A percentile compares a stretch with the other conserved stretches of the same genome.
Conservation (phyloP, 2,113 vertebrate species). For the Ceuthmochares aereus region DNA sequence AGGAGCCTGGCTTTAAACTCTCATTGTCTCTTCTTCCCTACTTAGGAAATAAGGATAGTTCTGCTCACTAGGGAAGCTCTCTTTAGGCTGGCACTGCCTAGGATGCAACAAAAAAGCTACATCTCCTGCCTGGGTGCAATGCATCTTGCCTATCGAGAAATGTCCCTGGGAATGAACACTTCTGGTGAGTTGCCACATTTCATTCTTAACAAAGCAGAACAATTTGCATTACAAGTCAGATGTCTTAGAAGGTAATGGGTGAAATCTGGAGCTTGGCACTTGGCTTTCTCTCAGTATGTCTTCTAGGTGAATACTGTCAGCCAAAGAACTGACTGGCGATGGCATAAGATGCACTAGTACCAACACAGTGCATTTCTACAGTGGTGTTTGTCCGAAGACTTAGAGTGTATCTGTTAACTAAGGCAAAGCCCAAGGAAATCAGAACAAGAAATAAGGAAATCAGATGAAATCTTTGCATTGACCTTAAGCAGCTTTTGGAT, state of each 20-base stretch:
- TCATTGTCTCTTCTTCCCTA: neutral
- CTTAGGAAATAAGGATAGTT: neutral
- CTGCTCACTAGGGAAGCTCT: neutral
- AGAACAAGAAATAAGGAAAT: conserved; percentile 10
- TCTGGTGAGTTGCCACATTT: neutral
- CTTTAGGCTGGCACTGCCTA: neutral
- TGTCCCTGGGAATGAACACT: neutral
- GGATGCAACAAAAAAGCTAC: neutral
- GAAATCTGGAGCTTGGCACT: conserved; percentile 16
- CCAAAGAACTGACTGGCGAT: neutral
- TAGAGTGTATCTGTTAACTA: neutral
- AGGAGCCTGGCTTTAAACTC: neutral
- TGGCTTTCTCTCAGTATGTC: conserved; percentile 11
- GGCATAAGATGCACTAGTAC: neutral
- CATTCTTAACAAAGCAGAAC: conserved; percentile 17
- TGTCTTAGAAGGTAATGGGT: conserved; percentile 16
- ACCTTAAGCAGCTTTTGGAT: neutral
- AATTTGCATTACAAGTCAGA: conserved; percentile 11
- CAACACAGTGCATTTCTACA: neutral
- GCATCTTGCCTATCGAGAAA: neutral
- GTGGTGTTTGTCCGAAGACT: conserved; percentile 17
- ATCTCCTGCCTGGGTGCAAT: neutral
- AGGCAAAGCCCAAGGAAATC: conserved; percentile 8
- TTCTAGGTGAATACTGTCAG: neutral
- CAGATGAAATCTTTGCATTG: neutral